Percentiles rank a stretch among this genome's conserved stretches.
Evolutionary conservation across 1,140 invertebrate genomes (phyloP).

Genomic region (Euglossa dilemma): DNA sequence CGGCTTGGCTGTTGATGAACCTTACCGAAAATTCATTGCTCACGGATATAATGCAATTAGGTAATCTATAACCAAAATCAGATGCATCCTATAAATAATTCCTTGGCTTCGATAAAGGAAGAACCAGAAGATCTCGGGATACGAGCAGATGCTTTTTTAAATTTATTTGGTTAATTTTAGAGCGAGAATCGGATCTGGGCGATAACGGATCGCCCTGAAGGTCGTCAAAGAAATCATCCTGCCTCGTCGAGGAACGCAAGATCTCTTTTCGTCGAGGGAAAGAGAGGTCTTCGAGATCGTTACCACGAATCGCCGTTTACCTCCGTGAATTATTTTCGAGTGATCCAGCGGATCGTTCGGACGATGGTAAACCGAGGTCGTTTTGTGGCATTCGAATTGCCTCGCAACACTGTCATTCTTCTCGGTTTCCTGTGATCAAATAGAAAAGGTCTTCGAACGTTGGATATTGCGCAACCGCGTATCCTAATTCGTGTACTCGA

Average conservation of each 20-base stretch:
- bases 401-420: background rate
- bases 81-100: too few species aligned
- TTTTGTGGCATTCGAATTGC: too few species aligned
- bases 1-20: too few species aligned
- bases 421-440: background rate
- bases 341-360: background rate
- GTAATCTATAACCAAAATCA: too few species aligned
- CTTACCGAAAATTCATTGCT: too few species aligned
- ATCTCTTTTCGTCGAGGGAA: background rate
- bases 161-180: too few species aligned
- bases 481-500: conserved; percentile 20
- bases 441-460: background rate
- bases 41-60: too few species aligned
- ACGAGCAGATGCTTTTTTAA: too few species aligned
- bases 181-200: background rate
- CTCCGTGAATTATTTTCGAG: background rate
- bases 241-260: background rate
- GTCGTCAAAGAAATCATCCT: background rate
- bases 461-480: background rate
- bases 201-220: background rate
- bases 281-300: background rate
- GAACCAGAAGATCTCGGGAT: too few species aligned
- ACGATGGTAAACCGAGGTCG: background rate
- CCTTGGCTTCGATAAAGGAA: too few species aligned
- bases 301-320: background rate